These are phyloP conservation scores for Steinernema hermaphroditum DNA, from an alignment of 2,888 invertebrate genomes.

Conservation along the genomic window DNA sequence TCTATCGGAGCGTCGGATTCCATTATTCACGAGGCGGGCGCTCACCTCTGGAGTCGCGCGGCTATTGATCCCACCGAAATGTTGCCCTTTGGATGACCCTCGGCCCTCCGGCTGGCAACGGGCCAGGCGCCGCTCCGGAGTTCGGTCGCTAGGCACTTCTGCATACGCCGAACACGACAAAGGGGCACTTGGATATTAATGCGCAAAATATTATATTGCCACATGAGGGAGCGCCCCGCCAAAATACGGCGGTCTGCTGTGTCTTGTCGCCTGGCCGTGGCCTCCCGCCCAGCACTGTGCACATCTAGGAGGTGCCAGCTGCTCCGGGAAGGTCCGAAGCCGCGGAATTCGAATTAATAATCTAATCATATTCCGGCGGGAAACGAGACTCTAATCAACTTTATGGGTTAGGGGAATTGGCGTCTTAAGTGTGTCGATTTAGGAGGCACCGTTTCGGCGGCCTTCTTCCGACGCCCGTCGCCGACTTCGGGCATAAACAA, in stretches of 20 bases:
- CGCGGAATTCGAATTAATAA: conserved; percentile 8
- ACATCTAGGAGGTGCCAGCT: no score
- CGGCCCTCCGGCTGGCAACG: conserved; percentile 2
- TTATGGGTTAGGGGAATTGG: conserved; percentile 29
- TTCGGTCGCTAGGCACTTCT: conserved; percentile 26
- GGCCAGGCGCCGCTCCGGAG: not conserved
- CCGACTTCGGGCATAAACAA: conserved; percentile 19
- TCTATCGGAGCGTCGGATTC: not conserved
- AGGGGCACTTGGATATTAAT: conserved; percentile 31
- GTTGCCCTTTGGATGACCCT: not conserved
- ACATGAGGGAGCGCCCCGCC: not conserved
- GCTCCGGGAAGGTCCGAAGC: not conserved
- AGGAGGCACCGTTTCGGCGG: conserved; percentile 8
- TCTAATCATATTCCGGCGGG: conserved; percentile 27
- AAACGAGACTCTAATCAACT: conserved; percentile 28
- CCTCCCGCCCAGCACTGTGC: no score
- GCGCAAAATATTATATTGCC: conserved; percentile 27
- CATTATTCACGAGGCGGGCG: conserved; percentile 12
- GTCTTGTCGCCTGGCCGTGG: no score
- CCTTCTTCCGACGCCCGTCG: conserved; percentile 7
- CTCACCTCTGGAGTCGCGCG: conserved; percentile 18
- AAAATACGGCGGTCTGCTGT: conserved; percentile 1
- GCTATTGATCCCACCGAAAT: conserved; percentile 21
- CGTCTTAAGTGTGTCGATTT: conserved; percentile 12
- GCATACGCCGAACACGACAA: conserved; percentile 1